Base-by-base conservation (phyloP, 2,888 invertebrate species). In the Sinopyrophorus schimmeli region DNA sequence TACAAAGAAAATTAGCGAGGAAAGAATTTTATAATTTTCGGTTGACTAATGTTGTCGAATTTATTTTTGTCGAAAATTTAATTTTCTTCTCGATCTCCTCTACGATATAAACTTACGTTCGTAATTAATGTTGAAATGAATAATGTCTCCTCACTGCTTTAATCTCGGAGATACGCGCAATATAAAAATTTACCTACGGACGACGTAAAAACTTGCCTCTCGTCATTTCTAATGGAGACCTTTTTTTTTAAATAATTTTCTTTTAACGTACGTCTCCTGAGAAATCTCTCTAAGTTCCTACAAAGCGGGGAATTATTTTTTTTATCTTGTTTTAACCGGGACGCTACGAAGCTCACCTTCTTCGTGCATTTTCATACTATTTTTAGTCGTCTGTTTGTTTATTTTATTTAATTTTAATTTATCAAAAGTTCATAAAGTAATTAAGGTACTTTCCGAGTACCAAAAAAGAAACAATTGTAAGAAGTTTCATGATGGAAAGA, bases 91-190 rank as follows among this genome's bases (percentile, higher is more conserved):
- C 38, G 40, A 40, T 53, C 48, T 52, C 47, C 44, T 39, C 27
- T 34, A 47, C 52, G 53, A 56, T 55, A 57, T 55, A 52, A 59
- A 58, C 52, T 58, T 50, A 55, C 53, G 56, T 50, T 51, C 55
- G 59, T 58, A 60, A 62, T 60, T 61, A 61, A 60, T 58, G 53
- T 53, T 43, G 52, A 51, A 60, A 59, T 59, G 61, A 60, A 60
- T 61, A 60, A 62, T 60, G 56, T 53, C 53, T 56, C 54, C 41
- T 49, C 55, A 53, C 55, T 50, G 40, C 54, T 47, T 53, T 54
- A 58, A 58, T 58, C 49, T 55, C 31, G 42, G 42, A 28, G 35
- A 46, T 31, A 50, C 53, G 30, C 47, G 38, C 41, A 53, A 40
- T 40, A 43, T 48, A 49, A 55, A 55, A 59, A 50, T 57, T 50